A percentile compares a stretch with the other conserved stretches of the same genome.
Evolutionary conservation across 2,797 vertebrate genomes (phyloP).

Genomic region (Oreochromis grahami): DNA sequence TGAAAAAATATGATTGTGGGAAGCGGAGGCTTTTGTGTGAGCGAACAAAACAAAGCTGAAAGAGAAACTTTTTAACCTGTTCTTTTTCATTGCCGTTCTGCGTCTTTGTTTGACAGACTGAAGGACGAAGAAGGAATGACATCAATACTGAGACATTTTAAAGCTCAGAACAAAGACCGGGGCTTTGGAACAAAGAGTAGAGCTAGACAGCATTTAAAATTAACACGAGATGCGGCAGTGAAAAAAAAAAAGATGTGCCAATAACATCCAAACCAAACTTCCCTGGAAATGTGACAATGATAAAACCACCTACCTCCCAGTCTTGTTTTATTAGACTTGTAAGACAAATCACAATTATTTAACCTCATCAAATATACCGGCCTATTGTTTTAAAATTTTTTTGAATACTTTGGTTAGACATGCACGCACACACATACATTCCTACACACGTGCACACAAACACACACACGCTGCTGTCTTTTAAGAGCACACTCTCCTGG

Average conservation of each 20-base stretch:
- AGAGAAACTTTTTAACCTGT: slow-evolving; percentile 71
- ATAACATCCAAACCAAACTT: slow-evolving; percentile 35
- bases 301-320: background rate
- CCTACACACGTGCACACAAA: slow-evolving; percentile 1
- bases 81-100: slow-evolving; percentile 47
- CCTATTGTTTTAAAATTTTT: background rate
- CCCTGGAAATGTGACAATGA: background rate
- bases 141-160: slow-evolving; percentile 70
- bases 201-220: slow-evolving; percentile 47
- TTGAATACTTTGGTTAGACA: background rate
- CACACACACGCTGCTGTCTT: slow-evolving; percentile 25
- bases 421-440: background rate
- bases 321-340: background rate
- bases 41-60: slow-evolving; percentile 66
- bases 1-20: slow-evolving; percentile 34
- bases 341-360: slow-evolving; percentile 21
- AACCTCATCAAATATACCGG: slow-evolving; percentile 7
- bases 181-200: slow-evolving; percentile 56
- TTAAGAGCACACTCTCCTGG: slow-evolving; percentile 57
- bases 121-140: slow-evolving; percentile 73
- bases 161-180: slow-evolving; percentile 68
- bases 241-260: background rate
- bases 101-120: slow-evolving; percentile 54
- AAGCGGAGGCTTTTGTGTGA: slow-evolving; percentile 47
- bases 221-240: slow-evolving; percentile 29